Percentiles rank a stretch among this genome's conserved stretches.
Evolutionary conservation across 2,888 invertebrate genomes (phyloP).

Genomic region (Epicampocera succincta): DNA sequence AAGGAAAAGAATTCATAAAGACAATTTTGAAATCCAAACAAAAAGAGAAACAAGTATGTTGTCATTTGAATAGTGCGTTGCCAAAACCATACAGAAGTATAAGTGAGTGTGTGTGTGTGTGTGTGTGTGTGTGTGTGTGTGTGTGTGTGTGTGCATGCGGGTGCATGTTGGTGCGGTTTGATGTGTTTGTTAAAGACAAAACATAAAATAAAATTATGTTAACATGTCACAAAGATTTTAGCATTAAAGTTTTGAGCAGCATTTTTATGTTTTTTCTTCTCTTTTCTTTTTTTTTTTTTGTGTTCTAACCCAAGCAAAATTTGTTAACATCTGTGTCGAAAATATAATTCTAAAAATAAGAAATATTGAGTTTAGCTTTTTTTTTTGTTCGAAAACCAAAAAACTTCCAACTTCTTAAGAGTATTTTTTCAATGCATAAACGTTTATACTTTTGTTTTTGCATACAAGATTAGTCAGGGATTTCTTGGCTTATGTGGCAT

Average conservation of each 20-base stretch:
- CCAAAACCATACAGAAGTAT: conserved; percentile 7
- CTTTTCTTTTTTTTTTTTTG: neutral
- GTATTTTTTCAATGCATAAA: conserved; percentile 14
- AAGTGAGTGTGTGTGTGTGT: neutral
- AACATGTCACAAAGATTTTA: conserved; percentile 64
- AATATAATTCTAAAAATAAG: conserved; percentile 38
- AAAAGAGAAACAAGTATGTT: conserved; percentile 17
- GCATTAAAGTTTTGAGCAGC: conserved; percentile 46
- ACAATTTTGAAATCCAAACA: neutral
- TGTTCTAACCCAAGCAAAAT: conserved; percentile 21
- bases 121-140: neutral
- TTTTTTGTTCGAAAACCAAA: neutral
- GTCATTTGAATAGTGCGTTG: conserved; percentile 45
- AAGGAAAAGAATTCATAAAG: conserved; percentile 19
- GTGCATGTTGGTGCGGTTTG: neutral
- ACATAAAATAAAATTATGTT: conserved; percentile 56
- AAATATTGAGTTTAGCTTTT: conserved; percentile 19
- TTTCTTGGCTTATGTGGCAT: conserved; percentile 57
- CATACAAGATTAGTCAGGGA: conserved; percentile 68
- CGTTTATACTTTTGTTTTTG: conserved; percentile 30
- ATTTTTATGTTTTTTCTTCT: conserved; percentile 2
- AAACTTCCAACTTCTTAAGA: conserved; percentile 28
- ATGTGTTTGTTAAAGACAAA: conserved; percentile 16
- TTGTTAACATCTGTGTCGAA: conserved; percentile 59
- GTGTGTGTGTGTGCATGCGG: neutral